Evolutionary conservation across 1,140 invertebrate genomes (phyloP).

Genomic region (Idris sp.): DNA sequence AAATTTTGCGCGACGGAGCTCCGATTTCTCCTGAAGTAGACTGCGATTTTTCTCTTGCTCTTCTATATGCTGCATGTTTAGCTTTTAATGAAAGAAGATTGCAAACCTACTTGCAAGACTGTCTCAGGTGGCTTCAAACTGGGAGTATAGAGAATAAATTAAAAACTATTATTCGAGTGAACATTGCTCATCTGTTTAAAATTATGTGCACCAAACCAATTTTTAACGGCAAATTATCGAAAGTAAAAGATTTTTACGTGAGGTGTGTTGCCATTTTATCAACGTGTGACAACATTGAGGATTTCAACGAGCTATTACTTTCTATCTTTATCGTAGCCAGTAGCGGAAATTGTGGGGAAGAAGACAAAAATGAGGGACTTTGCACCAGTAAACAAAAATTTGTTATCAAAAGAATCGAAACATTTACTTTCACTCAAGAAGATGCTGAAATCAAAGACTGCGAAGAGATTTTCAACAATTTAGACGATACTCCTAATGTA

Average conservation of each 20-base stretch:
- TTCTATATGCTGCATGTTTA: slow-evolving; percentile 2
- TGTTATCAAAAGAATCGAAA: neutral
- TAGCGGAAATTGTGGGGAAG: slow-evolving; percentile 1
- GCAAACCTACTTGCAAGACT: slow-evolving; percentile 7
- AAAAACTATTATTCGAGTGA: slow-evolving; percentile 5
- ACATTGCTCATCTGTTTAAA: slow-evolving; percentile 27
- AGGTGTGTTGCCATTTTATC: slow-evolving; percentile 25
- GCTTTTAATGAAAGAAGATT: slow-evolving; percentile 10
- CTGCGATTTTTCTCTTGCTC: slow-evolving; percentile 16
- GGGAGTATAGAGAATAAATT: neutral
- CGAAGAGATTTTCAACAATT: too few species aligned
- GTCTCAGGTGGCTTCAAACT: neutral
- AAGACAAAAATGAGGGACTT: neutral
- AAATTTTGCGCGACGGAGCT: neutral
- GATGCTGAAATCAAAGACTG: too few species aligned
- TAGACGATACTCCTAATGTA: too few species aligned
- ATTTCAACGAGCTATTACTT: slow-evolving; percentile 2
- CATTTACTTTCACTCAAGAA: too few species aligned
- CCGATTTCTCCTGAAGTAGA: slow-evolving; percentile 2
- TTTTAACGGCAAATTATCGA: slow-evolving; percentile 14
- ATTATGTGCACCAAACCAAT: slow-evolving; percentile 30
- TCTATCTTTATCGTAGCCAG: slow-evolving; percentile 1
- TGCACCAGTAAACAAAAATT: too few species aligned
- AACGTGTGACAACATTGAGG: neutral
- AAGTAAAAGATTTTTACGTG: slow-evolving; percentile 52